phyloP scores from a whole-genome alignment of 1,140 invertebrate species.

The Ladona fulva region DNA sequence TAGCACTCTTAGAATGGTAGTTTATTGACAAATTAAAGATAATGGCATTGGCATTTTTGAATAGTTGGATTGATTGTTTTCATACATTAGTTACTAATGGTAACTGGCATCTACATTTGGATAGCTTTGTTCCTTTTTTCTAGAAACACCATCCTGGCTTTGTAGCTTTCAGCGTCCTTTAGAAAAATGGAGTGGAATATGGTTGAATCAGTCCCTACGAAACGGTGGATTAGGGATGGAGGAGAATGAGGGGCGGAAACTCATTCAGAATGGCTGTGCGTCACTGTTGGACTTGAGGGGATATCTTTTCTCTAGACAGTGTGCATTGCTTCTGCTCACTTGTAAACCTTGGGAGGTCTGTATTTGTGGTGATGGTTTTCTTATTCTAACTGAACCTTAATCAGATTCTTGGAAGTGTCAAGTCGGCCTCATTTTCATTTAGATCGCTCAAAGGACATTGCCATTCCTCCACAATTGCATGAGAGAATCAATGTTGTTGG shows the following conservation, averaged over 20 bases:
- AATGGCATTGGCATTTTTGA: no score
- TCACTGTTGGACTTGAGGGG: slow-evolving; percentile 84
- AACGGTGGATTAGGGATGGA: slow-evolving; percentile 37
- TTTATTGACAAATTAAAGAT: no score
- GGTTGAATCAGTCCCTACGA: slow-evolving; percentile 39
- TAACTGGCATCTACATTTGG: neutral
- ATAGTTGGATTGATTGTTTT: no score
- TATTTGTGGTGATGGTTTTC: slow-evolving; percentile 24
- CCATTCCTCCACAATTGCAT: slow-evolving; percentile 79
- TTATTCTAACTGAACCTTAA: neutral
- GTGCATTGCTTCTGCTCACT: slow-evolving; percentile 69
- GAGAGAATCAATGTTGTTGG: slow-evolving; percentile 67
- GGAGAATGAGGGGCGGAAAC: slow-evolving; percentile 55
- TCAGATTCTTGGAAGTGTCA: neutral
- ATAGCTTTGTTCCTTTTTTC: slow-evolving; percentile 22
- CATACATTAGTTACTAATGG: no score
- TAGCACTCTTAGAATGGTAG: no score
- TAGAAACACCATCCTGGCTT: slow-evolving; percentile 72
- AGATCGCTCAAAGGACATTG: slow-evolving; percentile 76
- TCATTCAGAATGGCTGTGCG: slow-evolving; percentile 57
- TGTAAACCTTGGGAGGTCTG: slow-evolving; percentile 71
- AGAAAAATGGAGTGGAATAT: slow-evolving; percentile 73
- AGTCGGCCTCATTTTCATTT: slow-evolving; percentile 14
- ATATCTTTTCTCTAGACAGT: slow-evolving; percentile 90
- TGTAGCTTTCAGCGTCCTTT: slow-evolving; percentile 63